Evolutionary conservation across 2,113 vertebrate genomes (phyloP).

Genomic region (Lophius piscatorius): DNA sequence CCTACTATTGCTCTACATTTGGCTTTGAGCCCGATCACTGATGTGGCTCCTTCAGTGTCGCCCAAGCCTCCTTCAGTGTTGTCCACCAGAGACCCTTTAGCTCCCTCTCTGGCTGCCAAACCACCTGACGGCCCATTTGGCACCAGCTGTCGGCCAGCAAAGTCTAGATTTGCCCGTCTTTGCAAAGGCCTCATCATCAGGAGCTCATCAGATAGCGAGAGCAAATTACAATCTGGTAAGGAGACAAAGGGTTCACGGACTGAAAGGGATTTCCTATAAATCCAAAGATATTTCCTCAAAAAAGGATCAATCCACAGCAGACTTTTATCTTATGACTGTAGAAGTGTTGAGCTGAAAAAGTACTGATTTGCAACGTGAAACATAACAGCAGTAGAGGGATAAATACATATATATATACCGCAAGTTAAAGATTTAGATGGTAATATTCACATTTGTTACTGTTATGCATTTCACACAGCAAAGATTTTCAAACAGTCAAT

Average conservation of each 20-base stretch:
- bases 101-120: slow-evolving; percentile 13
- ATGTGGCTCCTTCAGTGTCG: slow-evolving; percentile 3
- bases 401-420: no score
- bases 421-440: slow-evolving; percentile 15
- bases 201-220: slow-evolving; percentile 30
- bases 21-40: neutral
- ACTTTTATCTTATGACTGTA: no score
- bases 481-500: slow-evolving; percentile 4
- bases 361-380: neutral
- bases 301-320: neutral
- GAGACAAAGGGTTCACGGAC: slow-evolving; percentile 26
- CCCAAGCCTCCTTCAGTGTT: slow-evolving; percentile 3
- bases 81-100: slow-evolving; percentile 4
- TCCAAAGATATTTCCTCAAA: no score
- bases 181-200: slow-evolving; percentile 31
- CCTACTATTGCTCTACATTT: slow-evolving; percentile 26
- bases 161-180: slow-evolving; percentile 1
- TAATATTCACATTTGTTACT: slow-evolving; percentile 23
- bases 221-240: slow-evolving; percentile 30
- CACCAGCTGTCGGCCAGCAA: neutral
- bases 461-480: slow-evolving; percentile 21
- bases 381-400: neutral
- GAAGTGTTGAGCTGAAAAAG: no score
- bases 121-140: slow-evolving; percentile 14
- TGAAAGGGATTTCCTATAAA: slow-evolving; percentile 8